Evolutionary conservation across 2,113 vertebrate species (phyloP), one percentile per base, ranked within the genome.

Genomic region (Paraplagusia blochii): DNA sequence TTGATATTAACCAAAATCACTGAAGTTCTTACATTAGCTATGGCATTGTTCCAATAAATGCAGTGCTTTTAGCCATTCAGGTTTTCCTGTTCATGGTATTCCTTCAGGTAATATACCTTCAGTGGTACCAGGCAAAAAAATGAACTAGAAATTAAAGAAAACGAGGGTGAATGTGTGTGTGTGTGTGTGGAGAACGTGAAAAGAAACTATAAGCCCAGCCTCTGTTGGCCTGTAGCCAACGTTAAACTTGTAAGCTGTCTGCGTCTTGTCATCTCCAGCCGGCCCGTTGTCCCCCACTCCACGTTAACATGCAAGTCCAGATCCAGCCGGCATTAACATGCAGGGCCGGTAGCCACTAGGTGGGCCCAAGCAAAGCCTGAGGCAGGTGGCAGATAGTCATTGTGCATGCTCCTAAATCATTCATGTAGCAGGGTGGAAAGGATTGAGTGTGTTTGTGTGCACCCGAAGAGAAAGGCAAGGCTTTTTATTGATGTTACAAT

Each of bases 371-470:
- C 78, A 58, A 74, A 72, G 87, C 77, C 78, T 74, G 59, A 73
- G 78, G 84, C 87, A 88, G 90, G 85, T 90, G 88, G 87, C 87
- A 89, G 84, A 86, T 82, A 88, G 86, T 90, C 88, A 85, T 81
- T 88, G 83, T 84, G 81, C 76, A 79, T 74, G 54, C 72, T 85
- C 70, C 81, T 89, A 88, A 90, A 90, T 90, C 87, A 90, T 90
- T 85, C 78, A 89, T 89, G 81, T 68, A 43, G 69, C 70, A 66
- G 70, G 77, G 70, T 70, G 77, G 76, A 78, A 65, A 53, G 72
- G 66, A 75, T 58, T 52, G 56, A 60, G 75, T 50, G 55, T 63
- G 17, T 55, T 44, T 59, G 53, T 71, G 55, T 50, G 55, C 53
- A 47, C 44, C 51, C 63, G 44, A 69, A 43, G 33, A 48, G 34